Conservation (phyloP, 2,888 invertebrate genomes). For the Drosophila helvetica region DNA sequence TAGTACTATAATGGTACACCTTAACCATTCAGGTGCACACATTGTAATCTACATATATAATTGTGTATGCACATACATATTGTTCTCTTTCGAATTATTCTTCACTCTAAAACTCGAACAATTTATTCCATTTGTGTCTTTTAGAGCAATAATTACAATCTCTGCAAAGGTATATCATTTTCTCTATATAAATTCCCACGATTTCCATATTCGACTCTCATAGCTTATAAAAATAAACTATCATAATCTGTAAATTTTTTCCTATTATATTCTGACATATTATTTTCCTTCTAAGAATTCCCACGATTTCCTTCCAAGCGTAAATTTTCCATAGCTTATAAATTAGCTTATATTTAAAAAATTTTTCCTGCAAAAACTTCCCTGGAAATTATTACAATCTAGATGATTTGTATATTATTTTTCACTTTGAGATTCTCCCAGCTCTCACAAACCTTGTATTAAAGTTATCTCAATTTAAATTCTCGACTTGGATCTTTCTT, state of each 20-base stretch:
- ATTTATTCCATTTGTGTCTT: background rate
- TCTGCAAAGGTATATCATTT: background rate
- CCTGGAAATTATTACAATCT: too few relatives aligned
- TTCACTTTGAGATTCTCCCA: too few relatives aligned
- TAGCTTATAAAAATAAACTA: background rate
- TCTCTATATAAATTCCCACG: background rate
- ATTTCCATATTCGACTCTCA: background rate
- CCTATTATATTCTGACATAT: background rate
- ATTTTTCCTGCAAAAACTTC: too few relatives aligned
- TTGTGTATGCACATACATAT: background rate
- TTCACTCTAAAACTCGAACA: background rate
- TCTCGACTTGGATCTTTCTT: too few relatives aligned
- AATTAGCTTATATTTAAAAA: too few relatives aligned
- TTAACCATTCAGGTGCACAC: background rate
- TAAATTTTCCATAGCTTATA: too few relatives aligned
- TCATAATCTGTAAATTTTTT: background rate
- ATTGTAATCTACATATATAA: background rate
- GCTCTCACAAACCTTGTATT: too few relatives aligned
- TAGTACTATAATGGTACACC: background rate
- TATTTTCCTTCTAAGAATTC: background rate
- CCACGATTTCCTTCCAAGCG: background rate
- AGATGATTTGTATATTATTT: too few relatives aligned
- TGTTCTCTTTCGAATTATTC: background rate
- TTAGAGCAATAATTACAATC: too few relatives aligned
- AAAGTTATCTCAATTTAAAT: too few relatives aligned